Conservation (phyloP, 2,113 vertebrate genomes). For the Hypanus sabinus region DNA sequence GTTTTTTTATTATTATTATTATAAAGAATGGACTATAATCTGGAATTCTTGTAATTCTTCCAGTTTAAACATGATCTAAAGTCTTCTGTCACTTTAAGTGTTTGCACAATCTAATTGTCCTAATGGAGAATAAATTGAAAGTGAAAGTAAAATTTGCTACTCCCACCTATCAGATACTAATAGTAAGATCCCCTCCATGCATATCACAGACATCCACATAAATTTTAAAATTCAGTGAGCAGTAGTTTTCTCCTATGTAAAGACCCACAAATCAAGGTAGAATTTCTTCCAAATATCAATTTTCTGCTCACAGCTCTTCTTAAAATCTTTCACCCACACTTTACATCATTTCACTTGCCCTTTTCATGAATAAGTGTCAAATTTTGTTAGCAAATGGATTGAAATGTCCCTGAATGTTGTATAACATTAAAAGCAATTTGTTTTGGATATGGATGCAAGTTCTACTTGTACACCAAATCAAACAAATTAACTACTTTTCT, state of each 20-base stretch:
- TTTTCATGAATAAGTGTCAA: not conserved
- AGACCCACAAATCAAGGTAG: not conserved
- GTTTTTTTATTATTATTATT: no score
- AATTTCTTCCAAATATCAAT: not conserved
- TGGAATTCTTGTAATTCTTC: no score
- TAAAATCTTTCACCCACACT: not conserved
- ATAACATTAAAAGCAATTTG: not conserved
- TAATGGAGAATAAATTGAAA: not conserved
- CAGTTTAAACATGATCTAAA: no score
- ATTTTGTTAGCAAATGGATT: not conserved
- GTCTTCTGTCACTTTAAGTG: no score
- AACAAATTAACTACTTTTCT: not conserved
- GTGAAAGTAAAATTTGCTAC: not conserved
- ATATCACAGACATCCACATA: not conserved
- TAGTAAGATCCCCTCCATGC: not conserved
- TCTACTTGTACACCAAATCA: not conserved
- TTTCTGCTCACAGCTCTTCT: not conserved
- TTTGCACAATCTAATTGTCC: no score
- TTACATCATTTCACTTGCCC: not conserved
- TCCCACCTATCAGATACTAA: not conserved
- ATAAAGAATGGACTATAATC: no score
- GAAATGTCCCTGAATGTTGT: not conserved
- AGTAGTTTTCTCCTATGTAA: not conserved
- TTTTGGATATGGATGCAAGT: not conserved
- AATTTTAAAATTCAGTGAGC: not conserved